Evolutionary conservation across 1,140 invertebrate genomes (phyloP).

Genomic region (Aphelenchoides avenae): DNA sequence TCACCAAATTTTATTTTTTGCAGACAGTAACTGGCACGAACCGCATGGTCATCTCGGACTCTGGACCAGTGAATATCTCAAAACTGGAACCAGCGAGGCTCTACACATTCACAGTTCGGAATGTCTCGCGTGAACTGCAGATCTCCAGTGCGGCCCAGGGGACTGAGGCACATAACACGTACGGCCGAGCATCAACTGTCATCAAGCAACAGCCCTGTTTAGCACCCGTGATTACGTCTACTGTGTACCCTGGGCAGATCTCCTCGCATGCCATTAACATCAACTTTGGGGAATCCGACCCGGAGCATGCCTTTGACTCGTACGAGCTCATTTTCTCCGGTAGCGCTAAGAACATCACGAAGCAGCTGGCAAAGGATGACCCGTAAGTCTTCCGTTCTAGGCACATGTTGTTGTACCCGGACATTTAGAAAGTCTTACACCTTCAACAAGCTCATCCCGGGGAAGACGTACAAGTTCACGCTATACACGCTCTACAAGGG

Average conservation of each 20-base stretch:
- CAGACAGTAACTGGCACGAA: constrained; percentile 43
- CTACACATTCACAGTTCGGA: constrained; percentile 50
- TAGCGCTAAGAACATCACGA: constrained; percentile 52
- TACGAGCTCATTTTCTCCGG: constrained; percentile 52
- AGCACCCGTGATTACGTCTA: constrained; percentile 57
- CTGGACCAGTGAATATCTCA: constrained; percentile 10
- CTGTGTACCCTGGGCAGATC: constrained; percentile 55
- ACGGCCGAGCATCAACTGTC: neutral
- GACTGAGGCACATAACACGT: constrained; percentile 1
- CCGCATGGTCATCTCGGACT: constrained; percentile 27
- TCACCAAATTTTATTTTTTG: constrained; percentile 23
- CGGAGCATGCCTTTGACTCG: constrained; percentile 52
- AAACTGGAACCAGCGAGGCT: constrained; percentile 46
- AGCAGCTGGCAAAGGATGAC: constrained; percentile 48
- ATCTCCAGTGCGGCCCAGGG: neutral
- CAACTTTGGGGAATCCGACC: constrained; percentile 55
- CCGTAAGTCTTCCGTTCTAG: constrained; percentile 32
- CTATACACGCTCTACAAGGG: constrained; percentile 54
- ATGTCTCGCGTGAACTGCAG: constrained; percentile 45
- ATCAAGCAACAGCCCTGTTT: constrained; percentile 25
- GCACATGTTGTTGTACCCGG: neutral
- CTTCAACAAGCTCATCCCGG: constrained; percentile 58
- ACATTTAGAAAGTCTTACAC: constrained; percentile 54
- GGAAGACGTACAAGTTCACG: constrained; percentile 53
- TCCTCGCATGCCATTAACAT: constrained; percentile 56